Conservation (phyloP, 2,888 invertebrate species). For the Myathropa florea region DNA sequence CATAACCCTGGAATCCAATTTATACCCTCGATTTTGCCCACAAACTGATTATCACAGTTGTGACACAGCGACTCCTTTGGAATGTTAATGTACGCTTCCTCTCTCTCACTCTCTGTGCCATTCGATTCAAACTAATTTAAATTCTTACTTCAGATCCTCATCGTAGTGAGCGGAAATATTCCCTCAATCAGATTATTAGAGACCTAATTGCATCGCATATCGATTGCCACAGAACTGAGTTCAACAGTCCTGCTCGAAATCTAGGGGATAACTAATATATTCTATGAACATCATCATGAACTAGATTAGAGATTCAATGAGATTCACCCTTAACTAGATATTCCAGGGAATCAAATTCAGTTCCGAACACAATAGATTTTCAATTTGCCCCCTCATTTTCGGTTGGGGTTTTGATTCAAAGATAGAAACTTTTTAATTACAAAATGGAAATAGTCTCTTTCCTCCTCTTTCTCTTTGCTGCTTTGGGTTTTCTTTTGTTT, state of each 20-base stretch:
- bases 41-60: not conserved
- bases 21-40: not conserved
- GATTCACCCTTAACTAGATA: not conserved
- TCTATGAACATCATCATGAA: not conserved
- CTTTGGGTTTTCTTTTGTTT: not conserved
- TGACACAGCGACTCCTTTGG: not conserved
- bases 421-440: not conserved
- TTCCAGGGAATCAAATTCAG: not conserved
- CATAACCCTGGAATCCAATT: not conserved
- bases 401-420: not conserved
- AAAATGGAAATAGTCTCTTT: not conserved
- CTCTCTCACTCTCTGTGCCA: not conserved
- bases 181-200: not conserved
- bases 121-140: not conserved
- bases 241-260: not conserved
- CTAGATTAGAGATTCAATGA: not conserved
- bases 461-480: not conserved
- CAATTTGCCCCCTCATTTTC: not conserved
- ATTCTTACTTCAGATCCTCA: not conserved
- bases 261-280: not conserved
- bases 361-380: not conserved
- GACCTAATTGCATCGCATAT: not conserved
- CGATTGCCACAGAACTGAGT: not conserved
- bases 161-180: not conserved
- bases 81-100: not conserved